These are phyloP conservation scores for Brassicogethes aeneus DNA, from an alignment of 2,888 invertebrate species.

Conservation along the genomic window DNA sequence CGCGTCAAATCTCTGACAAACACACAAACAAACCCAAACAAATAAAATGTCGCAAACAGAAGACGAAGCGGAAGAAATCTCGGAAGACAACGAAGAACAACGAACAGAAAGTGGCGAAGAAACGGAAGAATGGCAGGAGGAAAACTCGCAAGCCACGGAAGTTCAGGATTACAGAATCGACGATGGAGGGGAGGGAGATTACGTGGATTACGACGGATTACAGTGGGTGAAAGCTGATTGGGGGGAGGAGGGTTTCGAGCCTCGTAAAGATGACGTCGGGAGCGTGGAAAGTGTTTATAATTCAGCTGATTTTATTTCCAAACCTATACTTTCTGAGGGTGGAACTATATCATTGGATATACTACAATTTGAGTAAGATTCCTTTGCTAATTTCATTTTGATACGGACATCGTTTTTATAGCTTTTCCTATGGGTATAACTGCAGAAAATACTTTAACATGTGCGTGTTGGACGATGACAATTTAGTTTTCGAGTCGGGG, in stretches of 20 bases:
- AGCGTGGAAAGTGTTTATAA: constrained; percentile 26
- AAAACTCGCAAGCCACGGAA: constrained; percentile 3
- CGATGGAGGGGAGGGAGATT: constrained; percentile 2
- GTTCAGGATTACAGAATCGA: neutral
- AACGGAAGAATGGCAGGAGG: neutral
- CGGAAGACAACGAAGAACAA: constrained; percentile 6
- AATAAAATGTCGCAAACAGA: constrained; percentile 16
- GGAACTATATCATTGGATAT: constrained; percentile 50
- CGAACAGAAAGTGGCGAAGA: neutral
- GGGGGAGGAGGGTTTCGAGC: constrained; percentile 4
- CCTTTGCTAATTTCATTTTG: too few relatives aligned
- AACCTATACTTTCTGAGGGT: constrained; percentile 44
- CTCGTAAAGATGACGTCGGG: constrained; percentile 9
- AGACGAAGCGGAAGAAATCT: constrained; percentile 19
- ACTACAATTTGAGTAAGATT: constrained; percentile 61
- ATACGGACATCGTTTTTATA: too few relatives aligned
- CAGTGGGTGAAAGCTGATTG: constrained; percentile 2
- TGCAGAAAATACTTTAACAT: constrained; percentile 74
- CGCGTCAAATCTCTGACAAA: too few relatives aligned
- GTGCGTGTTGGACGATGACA: constrained; percentile 63
- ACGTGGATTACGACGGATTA: neutral
- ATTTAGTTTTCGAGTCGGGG: constrained; percentile 72
- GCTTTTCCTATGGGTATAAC: constrained; percentile 81
- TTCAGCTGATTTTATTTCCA: constrained; percentile 48
- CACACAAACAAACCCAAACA: too few relatives aligned